Evolutionary conservation across 2,888 invertebrate genomes (phyloP).

Genomic region (Hymenopus coronatus): DNA sequence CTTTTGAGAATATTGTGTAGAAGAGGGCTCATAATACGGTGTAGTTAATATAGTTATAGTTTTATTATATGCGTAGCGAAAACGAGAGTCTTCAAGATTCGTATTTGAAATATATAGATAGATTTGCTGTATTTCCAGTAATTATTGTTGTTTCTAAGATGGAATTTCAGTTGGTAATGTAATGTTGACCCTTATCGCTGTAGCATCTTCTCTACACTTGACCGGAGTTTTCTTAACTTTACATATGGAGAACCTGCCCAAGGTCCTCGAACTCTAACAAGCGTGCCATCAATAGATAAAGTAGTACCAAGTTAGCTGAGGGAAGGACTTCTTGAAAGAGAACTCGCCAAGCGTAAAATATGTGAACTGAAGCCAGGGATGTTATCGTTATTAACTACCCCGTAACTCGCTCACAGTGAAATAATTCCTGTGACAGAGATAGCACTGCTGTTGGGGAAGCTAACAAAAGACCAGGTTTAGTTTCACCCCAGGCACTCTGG

Average conservation of each 20-base stretch:
- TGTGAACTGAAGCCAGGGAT: not conserved
- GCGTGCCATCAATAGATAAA: not conserved
- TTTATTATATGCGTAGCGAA: no score
- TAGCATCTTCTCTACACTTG: no score
- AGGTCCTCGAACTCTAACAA: not conserved
- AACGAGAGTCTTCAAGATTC: no score
- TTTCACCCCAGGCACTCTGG: not conserved
- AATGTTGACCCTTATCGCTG: no score
- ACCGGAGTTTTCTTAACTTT: no score
- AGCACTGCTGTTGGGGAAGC: not conserved
- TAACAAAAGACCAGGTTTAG: not conserved
- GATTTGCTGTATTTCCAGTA: no score
- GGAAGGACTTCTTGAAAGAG: not conserved
- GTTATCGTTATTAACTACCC: not conserved
- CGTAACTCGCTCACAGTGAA: not conserved
- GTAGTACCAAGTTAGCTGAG: not conserved
- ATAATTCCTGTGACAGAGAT: not conserved
- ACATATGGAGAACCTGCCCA: not conserved
- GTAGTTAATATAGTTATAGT: no score
- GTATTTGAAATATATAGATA: no score
- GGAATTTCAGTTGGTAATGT: no score
- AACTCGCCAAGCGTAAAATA: conserved; percentile 9
- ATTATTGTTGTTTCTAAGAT: no score
- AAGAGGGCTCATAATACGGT: no score
- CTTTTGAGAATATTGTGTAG: no score